Base-by-base conservation (phyloP, 2,888 invertebrate species). In the Perdita meconis region DNA sequence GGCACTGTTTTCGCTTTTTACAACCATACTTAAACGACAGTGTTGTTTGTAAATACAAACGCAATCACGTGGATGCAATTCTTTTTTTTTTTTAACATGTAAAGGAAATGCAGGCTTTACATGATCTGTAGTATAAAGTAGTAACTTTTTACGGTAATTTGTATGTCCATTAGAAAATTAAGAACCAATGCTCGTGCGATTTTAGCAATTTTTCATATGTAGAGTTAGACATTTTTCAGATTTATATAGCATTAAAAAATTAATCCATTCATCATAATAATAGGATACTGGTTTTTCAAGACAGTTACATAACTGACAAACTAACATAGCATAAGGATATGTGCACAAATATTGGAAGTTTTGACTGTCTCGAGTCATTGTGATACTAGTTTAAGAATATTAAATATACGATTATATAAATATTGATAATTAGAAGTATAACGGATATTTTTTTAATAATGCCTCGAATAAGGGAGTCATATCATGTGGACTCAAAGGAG, bases 361-460 rank as follows among this genome's bases (percentile, higher is more conserved):
- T 89, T 86, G 89, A 90, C 89, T 90, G 89, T 90, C 88, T 90
- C 87, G 88, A 89, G 91, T 87, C 86, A 90, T 90, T 91, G 91
- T 91, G 91, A 91, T 91, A 91, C 87, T 91, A 91, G 90, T 83
- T 85, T 90, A 90, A 91, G 89, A 81, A 84, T 82, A 86, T 83
- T 64, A 68, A 77, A 81, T 74, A 86, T 84, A 78, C 67, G 70
- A 76, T 86, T 70, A 79, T 86, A 77, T 83, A 81, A 83, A 85
- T 80, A 86, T 77, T 76, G 66, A 78, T 80, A 74, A 84, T 76
- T 86, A 86, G 81, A 55, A 77, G 74, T 81, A 64, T 83, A 82
- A 80, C 65, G 63, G 72, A 86, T 85, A 86, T 86, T 86, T 88
- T 88, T 88, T 88, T 88, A 87, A 88, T 82, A 74, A 88, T 69